A percentile compares a stretch with the other conserved stretches of the same genome.
phyloP scores from a whole-genome alignment of 2,113 vertebrate species.

The Fulica atra region DNA sequence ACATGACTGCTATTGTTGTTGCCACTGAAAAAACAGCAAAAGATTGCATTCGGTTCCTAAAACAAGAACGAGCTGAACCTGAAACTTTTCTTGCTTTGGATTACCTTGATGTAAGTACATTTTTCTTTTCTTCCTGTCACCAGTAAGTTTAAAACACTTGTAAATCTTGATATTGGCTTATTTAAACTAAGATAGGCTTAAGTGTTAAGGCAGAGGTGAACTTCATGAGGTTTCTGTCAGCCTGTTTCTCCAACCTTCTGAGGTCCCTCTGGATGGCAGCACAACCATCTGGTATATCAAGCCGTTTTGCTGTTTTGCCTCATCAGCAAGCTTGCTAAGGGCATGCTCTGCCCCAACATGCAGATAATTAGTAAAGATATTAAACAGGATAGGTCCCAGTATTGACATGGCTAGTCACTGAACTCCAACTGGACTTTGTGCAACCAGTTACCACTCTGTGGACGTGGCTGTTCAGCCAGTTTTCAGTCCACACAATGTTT shows the following conservation, averaged over 20 bases:
- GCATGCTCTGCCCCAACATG: not conserved
- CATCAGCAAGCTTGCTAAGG: not conserved
- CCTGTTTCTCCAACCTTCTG: not conserved
- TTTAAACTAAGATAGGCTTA: not conserved
- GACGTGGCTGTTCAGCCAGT: not conserved
- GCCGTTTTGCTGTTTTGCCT: not conserved
- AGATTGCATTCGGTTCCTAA: slow-evolving; percentile 89
- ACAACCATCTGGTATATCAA: not conserved
- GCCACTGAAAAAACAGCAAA: slow-evolving; percentile 85
- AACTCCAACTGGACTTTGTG: not conserved
- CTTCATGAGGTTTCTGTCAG: rapidly evolving
- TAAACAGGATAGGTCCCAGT: not conserved
- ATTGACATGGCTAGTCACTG: not conserved
- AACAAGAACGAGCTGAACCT: slow-evolving; percentile 87
- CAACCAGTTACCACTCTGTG: not conserved
- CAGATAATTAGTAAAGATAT: not conserved
- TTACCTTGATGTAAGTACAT: slow-evolving; percentile 86
- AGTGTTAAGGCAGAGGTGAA: not conserved
- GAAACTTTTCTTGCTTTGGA: slow-evolving; percentile 94
- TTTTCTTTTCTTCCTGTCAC: not conserved
- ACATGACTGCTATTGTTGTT: slow-evolving; percentile 91
- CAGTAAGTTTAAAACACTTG: not conserved
- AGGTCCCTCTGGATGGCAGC: not conserved
- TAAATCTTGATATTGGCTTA: not conserved
- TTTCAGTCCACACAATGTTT: not conserved